Conservation (phyloP, 1,140 invertebrate species). For the Proctacanthus coquilletti region DNA sequence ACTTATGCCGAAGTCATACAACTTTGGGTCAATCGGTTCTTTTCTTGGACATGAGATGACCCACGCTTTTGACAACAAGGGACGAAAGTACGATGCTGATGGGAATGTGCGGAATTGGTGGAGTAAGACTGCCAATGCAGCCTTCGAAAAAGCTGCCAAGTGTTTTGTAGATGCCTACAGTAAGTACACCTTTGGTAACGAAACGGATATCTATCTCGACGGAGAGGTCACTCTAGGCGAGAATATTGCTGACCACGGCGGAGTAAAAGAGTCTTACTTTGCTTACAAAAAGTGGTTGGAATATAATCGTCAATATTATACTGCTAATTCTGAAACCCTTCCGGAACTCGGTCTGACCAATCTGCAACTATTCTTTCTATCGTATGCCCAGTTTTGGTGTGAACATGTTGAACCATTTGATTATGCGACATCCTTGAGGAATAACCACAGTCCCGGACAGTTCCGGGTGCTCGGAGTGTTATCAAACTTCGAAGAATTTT, state of each 20-base stretch:
- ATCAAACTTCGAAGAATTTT: too few species aligned
- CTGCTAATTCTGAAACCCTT: too few species aligned
- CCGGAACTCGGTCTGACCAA: too few species aligned
- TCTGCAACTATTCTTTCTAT: too few species aligned
- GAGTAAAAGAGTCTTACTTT: neutral
- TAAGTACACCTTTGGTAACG: conserved; percentile 13
- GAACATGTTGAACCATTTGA: neutral
- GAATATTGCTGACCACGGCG: neutral
- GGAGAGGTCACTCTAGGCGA: neutral
- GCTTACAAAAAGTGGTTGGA: too few species aligned
- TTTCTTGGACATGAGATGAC: conserved; percentile 45
- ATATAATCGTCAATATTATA: too few species aligned
- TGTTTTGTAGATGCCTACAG: conserved; percentile 22
- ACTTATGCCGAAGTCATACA: too few species aligned
- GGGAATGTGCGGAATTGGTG: conserved; percentile 14
- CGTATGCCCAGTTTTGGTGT: too few species aligned
- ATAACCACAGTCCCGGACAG: neutral
- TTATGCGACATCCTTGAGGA: neutral
- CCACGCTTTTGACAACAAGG: conserved; percentile 39
- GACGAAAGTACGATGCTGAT: conserved; percentile 31
- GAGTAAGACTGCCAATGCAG: conserved; percentile 12
- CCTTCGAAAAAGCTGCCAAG: conserved; percentile 12
- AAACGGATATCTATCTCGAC: neutral
- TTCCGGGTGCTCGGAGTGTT: too few species aligned
- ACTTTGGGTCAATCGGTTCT: too few species aligned